phyloP scores from a whole-genome alignment of 92 coral and sea anemone genomes.

The Palythoa grandis region DNA sequence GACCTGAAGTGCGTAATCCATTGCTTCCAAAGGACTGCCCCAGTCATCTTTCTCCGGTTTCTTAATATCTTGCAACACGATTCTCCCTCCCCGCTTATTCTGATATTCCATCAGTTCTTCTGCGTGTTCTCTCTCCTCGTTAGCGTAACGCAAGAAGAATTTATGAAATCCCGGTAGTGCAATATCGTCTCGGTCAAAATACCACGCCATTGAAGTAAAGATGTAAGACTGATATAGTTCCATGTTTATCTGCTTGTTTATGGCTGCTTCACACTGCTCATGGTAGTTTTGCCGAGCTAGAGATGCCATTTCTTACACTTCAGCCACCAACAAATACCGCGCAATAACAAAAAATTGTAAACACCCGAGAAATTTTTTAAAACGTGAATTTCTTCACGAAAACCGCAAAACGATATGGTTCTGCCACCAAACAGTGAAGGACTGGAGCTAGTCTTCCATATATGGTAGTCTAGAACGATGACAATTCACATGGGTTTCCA shows the following conservation, averaged over 20 bases:
- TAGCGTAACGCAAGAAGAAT: slow-evolving; percentile 81
- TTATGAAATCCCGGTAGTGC: slow-evolving; percentile 89
- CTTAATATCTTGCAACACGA: slow-evolving; percentile 93
- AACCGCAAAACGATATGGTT: background rate
- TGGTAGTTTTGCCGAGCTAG: slow-evolving; percentile 95
- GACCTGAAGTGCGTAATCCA: slow-evolving; percentile 81
- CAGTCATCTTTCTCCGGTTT: slow-evolving; percentile 92
- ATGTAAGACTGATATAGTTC: slow-evolving; percentile 95
- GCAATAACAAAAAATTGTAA: background rate
- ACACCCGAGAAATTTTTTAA: background rate
- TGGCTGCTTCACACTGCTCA: slow-evolving; percentile 91
- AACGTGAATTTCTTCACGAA: background rate
- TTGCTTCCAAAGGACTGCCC: slow-evolving; percentile 81
- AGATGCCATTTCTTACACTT: slow-evolving; percentile 41
- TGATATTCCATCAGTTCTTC: slow-evolving; percentile 90
- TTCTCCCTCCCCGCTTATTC: slow-evolving; percentile 96
- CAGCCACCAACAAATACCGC: background rate
- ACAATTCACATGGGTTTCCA: slow-evolving; percentile 1
- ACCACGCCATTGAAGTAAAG: slow-evolving; percentile 90
- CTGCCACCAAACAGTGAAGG: background rate
- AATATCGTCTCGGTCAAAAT: slow-evolving; percentile 98
- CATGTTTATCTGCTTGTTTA: slow-evolving; percentile 98
- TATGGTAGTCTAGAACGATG: slow-evolving; percentile 10
- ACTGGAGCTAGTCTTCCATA: slow-evolving; percentile 20
- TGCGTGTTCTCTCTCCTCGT: slow-evolving; percentile 96